phyloP scores from a whole-genome alignment of 2,797 vertebrate species.

The Spinibarbus caldwelli region DNA sequence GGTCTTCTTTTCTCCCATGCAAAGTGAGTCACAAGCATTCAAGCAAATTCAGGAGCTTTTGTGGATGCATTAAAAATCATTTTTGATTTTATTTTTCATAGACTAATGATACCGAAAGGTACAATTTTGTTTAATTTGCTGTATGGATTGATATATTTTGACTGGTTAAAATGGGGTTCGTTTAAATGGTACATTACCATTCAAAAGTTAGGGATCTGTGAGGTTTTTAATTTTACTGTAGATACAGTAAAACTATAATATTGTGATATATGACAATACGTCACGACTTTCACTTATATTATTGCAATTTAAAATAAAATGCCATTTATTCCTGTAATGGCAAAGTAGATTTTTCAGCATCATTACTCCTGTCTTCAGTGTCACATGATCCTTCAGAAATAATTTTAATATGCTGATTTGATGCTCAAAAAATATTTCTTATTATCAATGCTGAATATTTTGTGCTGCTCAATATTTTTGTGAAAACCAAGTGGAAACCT shows the following conservation, averaged over 20 bases:
- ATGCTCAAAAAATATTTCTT: neutral
- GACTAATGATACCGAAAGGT: neutral
- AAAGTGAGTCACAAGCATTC: too few species aligned
- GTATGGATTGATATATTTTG: slow-evolving; percentile 7
- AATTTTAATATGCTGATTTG: neutral
- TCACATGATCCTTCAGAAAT: neutral
- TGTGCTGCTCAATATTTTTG: neutral
- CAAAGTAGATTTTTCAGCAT: neutral
- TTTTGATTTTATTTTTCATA: neutral
- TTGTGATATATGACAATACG: too few species aligned
- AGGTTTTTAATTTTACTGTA: neutral
- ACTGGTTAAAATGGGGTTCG: neutral
- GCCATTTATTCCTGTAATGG: neutral
- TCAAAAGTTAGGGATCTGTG: neutral
- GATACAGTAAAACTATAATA: neutral
- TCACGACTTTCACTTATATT: too few species aligned
- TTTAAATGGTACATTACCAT: neutral
- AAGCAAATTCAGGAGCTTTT: neutral
- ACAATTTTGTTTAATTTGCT: neutral
- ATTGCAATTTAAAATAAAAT: neutral
- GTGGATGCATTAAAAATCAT: too few species aligned
- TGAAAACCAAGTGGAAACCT: neutral
- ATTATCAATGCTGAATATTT: neutral
- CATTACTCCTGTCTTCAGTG: neutral
- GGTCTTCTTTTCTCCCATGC: slow-evolving; percentile 77